Base-by-base conservation (phyloP, 2,888 invertebrate genomes). In the Epinotia bilunana region DNA sequence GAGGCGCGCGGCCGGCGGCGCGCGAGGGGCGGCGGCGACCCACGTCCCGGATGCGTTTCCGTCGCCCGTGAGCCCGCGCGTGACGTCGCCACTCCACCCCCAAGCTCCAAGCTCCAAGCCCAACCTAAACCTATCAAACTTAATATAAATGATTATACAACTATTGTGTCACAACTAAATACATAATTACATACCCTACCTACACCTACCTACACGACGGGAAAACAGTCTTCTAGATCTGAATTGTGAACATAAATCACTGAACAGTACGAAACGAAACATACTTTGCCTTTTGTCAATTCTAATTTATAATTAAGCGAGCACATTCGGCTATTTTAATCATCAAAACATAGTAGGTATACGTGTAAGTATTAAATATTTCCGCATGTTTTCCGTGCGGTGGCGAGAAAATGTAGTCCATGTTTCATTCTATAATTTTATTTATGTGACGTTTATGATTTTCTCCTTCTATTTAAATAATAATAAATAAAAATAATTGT, bases 21-120 rank as follows among this genome's bases (percentile, higher is more conserved):
- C 18, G 77, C 79, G 79, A 82, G 83, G 80, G 77, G 88, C 88
- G 88, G 86, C 83, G 90, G 88, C 89, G 86, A 84, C 88, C 90
- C 90, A 85, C 91, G 91, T 91, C 91, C 93, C 93, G 93, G 93
- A 93, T 90, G 92, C 88, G 83, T 88, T 88, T 93, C 93, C 93
- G 93, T 89, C 85, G 87, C 83, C 86, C 86, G 89, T 84, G 91
- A 90, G 88, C 86, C 87, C 88, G 88, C 87, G 91, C 90, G 90
- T 88, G 91, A 91, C 93, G 91, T 88, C 91, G 91, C 92, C 93
- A 92, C 87, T 88, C 86, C 90, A 91, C 87, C 90, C 90, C 90
- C 89, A 88, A 69, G 39, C 39, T 28, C 3, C 39, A 33, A 33
- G 33, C 7, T 7, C 33, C 87, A 84, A 84, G 83, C 86, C 87